Evolutionary conservation across 2,888 invertebrate species (phyloP).

Genomic region (Pristionchus arcanus): DNA sequence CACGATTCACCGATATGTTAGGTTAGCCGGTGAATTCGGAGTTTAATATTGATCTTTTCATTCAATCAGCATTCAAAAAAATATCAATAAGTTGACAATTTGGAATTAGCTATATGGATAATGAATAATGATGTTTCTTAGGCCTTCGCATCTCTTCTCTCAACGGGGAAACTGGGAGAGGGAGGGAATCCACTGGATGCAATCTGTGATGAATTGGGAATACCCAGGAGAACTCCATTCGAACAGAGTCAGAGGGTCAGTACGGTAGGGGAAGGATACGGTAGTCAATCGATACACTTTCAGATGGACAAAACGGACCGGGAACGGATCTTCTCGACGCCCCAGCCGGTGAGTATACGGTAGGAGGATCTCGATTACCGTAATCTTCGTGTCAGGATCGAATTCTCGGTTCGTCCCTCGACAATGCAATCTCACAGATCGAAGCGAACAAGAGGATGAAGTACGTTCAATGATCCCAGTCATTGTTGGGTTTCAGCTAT

Average conservation of each 20-base stretch:
- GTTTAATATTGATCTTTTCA: no score
- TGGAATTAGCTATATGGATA: no score
- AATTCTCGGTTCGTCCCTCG: constrained; percentile 53
- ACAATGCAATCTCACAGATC: constrained; percentile 41
- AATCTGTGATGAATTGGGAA: constrained; percentile 60
- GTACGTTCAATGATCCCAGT: not conserved
- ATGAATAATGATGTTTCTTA: not conserved
- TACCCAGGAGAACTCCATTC: constrained; percentile 57
- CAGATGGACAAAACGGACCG: constrained; percentile 1
- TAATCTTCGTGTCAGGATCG: constrained; percentile 33
- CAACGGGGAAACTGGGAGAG: constrained; percentile 49
- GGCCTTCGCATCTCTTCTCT: constrained; percentile 48
- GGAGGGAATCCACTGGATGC: constrained; percentile 27
- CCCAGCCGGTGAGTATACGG: constrained; percentile 26
- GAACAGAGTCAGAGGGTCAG: constrained; percentile 37
- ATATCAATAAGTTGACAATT: no score
- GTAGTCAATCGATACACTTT: not conserved
- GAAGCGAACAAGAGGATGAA: constrained; percentile 49
- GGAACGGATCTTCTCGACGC: constrained; percentile 17
- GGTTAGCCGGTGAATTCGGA: no score
- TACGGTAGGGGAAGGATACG: not conserved
- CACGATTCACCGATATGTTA: no score
- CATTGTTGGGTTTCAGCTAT: not conserved
- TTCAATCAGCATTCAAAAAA: no score
- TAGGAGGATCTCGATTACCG: not conserved